phyloP scores from a whole-genome alignment of 2,797 vertebrate genomes.

The Melanotaenia maccullochi region DNA sequence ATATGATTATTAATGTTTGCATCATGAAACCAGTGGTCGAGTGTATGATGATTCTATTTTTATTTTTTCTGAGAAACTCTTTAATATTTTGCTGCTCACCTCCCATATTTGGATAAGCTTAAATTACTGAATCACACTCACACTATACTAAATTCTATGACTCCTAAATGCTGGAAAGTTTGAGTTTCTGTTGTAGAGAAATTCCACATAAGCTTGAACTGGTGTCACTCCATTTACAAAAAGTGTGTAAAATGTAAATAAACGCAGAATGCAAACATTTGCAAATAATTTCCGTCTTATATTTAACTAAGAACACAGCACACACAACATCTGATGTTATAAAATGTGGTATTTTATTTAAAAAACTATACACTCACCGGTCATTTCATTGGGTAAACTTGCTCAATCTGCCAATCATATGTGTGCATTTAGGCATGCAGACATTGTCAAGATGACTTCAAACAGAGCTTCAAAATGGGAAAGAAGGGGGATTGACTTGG shows the following conservation, averaged over 20 bases:
- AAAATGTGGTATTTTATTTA: background rate
- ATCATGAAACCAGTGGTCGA: slow-evolving; percentile 10
- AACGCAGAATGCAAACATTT: background rate
- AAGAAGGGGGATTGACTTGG: too few relatives aligned
- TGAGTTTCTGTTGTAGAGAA: background rate
- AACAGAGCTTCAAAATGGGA: background rate
- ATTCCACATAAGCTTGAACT: background rate
- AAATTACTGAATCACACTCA: background rate
- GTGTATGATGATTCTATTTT: background rate
- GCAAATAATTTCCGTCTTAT: background rate
- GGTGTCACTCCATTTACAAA: background rate
- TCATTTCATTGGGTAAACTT: background rate
- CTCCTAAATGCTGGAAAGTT: background rate
- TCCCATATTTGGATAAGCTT: background rate
- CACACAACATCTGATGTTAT: background rate
- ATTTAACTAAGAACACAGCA: background rate
- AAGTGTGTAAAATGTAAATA: background rate
- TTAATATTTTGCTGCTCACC: too few relatives aligned
- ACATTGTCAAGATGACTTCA: background rate
- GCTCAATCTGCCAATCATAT: too few relatives aligned
- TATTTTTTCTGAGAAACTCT: background rate
- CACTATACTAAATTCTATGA: background rate
- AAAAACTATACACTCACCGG: background rate
- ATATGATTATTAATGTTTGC: background rate
- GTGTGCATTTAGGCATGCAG: background rate